Evolutionary conservation across 2,888 invertebrate genomes (phyloP).

Genomic region (Vandiemenella viatica): DNA sequence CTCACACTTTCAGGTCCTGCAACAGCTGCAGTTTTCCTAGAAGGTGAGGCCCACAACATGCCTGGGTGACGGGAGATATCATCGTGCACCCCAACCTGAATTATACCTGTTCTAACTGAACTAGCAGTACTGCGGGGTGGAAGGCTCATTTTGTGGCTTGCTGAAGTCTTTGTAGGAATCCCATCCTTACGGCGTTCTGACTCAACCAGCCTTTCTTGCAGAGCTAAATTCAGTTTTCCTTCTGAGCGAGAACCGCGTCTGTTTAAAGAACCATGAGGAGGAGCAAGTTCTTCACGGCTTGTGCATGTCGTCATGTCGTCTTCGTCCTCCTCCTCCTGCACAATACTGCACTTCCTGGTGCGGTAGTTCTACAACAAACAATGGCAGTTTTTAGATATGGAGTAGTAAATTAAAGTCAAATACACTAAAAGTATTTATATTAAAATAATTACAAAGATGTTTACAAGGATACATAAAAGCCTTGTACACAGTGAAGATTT

Average conservation of each 20-base stretch:
- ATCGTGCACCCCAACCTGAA: constrained; percentile 1
- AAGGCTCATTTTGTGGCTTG: background rate
- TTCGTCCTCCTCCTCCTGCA: constrained; percentile 83
- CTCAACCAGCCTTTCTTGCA: constrained; percentile 40
- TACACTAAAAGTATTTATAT: background rate
- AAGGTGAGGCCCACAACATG: constrained; percentile 2
- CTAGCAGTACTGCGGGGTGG: background rate
- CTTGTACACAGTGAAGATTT: too few species aligned
- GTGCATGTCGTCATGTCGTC: constrained; percentile 51
- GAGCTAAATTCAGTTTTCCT: constrained; percentile 54
- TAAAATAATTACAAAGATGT: background rate
- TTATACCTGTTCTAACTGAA: background rate
- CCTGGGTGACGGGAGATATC: constrained; percentile 2
- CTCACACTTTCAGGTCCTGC: constrained; percentile 20
- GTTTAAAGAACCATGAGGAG: constrained; percentile 35
- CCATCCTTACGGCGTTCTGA: constrained; percentile 41
- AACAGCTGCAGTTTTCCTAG: constrained; percentile 13
- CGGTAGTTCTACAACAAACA: constrained; percentile 30
- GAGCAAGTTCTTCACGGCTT: constrained; percentile 35
- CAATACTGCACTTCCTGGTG: constrained; percentile 78
- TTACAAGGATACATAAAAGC: background rate
- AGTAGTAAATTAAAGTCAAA: background rate
- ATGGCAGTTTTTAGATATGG: background rate
- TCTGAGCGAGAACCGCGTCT: constrained; percentile 65
- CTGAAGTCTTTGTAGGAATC: background rate